These are phyloP conservation scores for Drosophila sechellia DNA, from an alignment of 1,140 invertebrate species.

Conservation along the genomic window DNA sequence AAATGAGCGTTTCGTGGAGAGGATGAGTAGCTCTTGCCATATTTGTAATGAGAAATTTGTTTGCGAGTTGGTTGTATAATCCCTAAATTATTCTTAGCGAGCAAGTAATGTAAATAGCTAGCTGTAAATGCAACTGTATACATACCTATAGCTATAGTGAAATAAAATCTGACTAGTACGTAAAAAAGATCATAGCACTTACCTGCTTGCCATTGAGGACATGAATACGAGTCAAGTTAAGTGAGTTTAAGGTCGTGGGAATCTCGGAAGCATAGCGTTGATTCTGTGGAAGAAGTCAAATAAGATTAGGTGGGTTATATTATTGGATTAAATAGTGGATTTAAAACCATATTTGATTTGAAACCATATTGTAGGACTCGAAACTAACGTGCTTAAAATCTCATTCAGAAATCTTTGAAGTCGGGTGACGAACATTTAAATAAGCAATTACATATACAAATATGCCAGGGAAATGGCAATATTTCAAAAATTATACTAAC, in stretches of 20 bases:
- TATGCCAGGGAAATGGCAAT: not conserved
- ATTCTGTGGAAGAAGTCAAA: slow-evolving; percentile 31
- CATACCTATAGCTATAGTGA: slow-evolving; percentile 62
- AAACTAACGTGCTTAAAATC: no score
- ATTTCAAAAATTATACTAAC: slow-evolving; percentile 23
- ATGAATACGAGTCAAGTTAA: slow-evolving; percentile 29
- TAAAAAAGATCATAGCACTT: slow-evolving; percentile 21
- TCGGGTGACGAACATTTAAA: no score
- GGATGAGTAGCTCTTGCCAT: slow-evolving; percentile 73
- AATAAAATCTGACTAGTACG: slow-evolving; percentile 70
- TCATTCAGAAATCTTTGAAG: no score
- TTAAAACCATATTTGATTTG: no score
- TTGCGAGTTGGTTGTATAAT: slow-evolving; percentile 37
- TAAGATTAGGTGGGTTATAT: not conserved
- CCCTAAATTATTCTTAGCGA: slow-evolving; percentile 77
- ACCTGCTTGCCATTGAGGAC: slow-evolving; percentile 47
- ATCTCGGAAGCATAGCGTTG: slow-evolving; percentile 21
- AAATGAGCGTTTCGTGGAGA: slow-evolving; percentile 21
- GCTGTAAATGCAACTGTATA: slow-evolving; percentile 59
- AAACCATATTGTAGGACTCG: no score
- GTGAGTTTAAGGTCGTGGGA: slow-evolving; percentile 16
- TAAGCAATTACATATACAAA: no score
- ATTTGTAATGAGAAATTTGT: slow-evolving; percentile 70
- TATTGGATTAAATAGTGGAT: no score
- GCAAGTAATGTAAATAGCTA: slow-evolving; percentile 78